Evolutionary conservation across 2,113 vertebrate species (phyloP), one percentile per base, ranked within the genome.

Genomic region (Tetrax tetrax): DNA sequence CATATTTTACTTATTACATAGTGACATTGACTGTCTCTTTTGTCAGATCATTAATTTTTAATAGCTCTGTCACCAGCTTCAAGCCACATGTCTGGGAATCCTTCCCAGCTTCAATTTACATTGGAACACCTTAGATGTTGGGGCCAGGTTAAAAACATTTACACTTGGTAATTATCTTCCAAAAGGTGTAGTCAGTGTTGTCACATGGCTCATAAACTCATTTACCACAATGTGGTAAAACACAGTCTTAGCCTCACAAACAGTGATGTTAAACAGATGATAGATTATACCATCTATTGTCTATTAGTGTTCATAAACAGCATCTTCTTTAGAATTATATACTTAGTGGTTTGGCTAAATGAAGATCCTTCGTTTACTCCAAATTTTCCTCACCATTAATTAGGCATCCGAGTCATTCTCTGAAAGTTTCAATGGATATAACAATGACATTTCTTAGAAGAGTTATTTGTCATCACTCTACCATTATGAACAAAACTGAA

Each of bases 11-110:
- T 50, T 78, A 72, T 89, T 70, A 89, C 76, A 75, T 59, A 86
- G 41, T 51, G 76, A 89, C 68, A 83, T 4, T 57, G 59, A 82
- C 50, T 77, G 33, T 78, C 68, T 92, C 35, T 87, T 92, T 70
- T 89, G 47, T 70, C 72, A 95, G 76, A 89, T 66, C 64, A 78
- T 94, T 93, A 74, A 74, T 75, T 95, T 93, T 95, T 89, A 89
- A 81, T 81, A 91, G 83, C 33, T 86, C 68, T 93, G 50, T 83
- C 80, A 91, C 64, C 83, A 95, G 20, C 69, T 68, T 84, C 81
- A 84, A 93, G 75, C 53, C 59, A 85, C 38, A 63, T 60, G 41
- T 70, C 74, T 88, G 71, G 29, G 59, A 93, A 89, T 35, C 56
- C 28, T 80, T 81, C 80, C 64, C 79, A 86, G 43, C 18, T 77